phyloP scores from a whole-genome alignment of 2,797 vertebrate genomes.

The Poeciliopsis turneri region DNA sequence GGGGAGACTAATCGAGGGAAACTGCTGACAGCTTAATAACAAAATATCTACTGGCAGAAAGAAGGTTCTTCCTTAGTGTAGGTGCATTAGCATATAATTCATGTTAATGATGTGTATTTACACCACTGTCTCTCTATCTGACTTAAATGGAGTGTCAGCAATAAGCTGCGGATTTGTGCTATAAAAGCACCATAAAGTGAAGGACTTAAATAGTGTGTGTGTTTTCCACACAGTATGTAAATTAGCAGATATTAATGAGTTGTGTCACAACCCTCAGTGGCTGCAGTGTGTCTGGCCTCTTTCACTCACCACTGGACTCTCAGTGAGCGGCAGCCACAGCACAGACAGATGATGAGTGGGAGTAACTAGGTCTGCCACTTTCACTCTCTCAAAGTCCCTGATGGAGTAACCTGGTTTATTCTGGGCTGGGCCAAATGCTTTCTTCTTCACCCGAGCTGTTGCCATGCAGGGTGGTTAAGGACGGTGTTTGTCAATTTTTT shows the following conservation, averaged over 20 bases:
- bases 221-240: conserved; percentile 50
- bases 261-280: conserved; percentile 26
- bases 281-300: conserved; percentile 14
- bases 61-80: conserved; percentile 17
- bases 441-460: conserved; percentile 62
- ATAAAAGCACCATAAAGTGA: conserved; percentile 24
- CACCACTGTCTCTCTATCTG: not conserved
- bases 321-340: conserved; percentile 52
- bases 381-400: conserved; percentile 65
- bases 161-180: not conserved
- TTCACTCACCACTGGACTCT: conserved; percentile 46
- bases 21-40: conserved; percentile 63
- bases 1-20: conserved; percentile 51
- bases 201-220: conserved; percentile 35
- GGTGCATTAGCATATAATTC: conserved; percentile 16
- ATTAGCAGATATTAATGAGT: conserved; percentile 49
- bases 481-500: not conserved
- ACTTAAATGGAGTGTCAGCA: not conserved
- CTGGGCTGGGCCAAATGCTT: conserved; percentile 57
- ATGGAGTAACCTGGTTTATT: conserved; percentile 79
- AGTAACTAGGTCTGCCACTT: conserved; percentile 75
- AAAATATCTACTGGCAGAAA: conserved; percentile 42
- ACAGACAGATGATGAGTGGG: conserved; percentile 62
- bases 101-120: conserved; percentile 10
- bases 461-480: conserved; percentile 55